Percentiles rank a stretch among this genome's conserved stretches.
Evolutionary conservation across 2,888 invertebrate species (phyloP).

Genomic region (Cosmia pyralina): DNA sequence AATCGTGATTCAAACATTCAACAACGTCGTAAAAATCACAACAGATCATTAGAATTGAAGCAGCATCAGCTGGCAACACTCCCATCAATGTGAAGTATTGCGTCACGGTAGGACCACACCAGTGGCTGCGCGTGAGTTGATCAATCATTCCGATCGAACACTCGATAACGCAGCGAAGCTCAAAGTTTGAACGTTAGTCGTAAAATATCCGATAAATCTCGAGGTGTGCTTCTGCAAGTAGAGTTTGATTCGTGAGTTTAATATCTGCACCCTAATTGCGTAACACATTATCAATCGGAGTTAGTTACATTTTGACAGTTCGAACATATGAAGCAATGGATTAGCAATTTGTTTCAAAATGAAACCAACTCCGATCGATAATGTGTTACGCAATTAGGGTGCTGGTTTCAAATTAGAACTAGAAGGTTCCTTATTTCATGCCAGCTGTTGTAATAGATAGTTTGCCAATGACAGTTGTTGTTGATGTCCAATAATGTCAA

Average conservation of each 20-base stretch:
- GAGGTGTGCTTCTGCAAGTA: conserved; percentile 26
- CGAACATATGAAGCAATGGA: too few relatives aligned
- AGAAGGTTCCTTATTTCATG: not conserved
- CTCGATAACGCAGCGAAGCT: conserved; percentile 59
- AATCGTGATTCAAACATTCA: conserved; percentile 37
- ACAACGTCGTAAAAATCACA: conserved; percentile 42
- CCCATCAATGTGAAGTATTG: conserved; percentile 63
- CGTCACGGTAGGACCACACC: conserved; percentile 70
- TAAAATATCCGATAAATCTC: conserved; percentile 35
- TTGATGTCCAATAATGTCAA: too few relatives aligned
- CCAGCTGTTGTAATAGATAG: not conserved
- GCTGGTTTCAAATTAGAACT: too few relatives aligned
- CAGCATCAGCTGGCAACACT: conserved; percentile 54
- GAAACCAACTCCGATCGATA: too few relatives aligned
- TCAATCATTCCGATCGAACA: conserved; percentile 73
- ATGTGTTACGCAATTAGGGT: too few relatives aligned
- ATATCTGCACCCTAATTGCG: too few relatives aligned
- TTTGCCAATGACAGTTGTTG: not conserved
- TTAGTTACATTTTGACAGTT: too few relatives aligned
- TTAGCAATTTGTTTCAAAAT: too few relatives aligned
- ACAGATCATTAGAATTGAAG: conserved; percentile 51
- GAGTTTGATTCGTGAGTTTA: conserved; percentile 11
- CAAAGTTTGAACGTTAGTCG: conserved; percentile 56
- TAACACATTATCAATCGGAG: too few relatives aligned
- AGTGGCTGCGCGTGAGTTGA: conserved; percentile 69